Percentiles rank a stretch among this genome's conserved stretches.
phyloP scores from a whole-genome alignment of 1,140 invertebrate genomes.

The Drosophila kepulauana region DNA sequence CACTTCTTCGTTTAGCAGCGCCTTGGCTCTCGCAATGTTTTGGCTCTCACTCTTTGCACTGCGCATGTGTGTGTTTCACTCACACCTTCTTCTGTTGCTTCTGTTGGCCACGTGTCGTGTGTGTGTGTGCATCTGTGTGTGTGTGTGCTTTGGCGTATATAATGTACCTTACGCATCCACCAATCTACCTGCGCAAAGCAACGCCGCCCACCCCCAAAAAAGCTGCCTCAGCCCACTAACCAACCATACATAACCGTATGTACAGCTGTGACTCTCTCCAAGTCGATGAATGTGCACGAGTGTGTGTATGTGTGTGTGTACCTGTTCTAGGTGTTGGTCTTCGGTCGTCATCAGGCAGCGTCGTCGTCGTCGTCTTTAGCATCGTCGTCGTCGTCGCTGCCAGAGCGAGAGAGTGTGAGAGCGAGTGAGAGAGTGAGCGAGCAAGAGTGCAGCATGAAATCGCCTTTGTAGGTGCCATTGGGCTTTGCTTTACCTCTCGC shows the following conservation, averaged over 20 bases:
- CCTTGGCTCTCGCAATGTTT: constrained; percentile 8
- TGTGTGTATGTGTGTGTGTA: constrained; percentile 57
- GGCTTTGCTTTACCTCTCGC: constrained; percentile 40
- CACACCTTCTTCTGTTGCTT: constrained; percentile 39
- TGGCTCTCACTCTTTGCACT: constrained; percentile 4
- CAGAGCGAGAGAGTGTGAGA: constrained; percentile 31
- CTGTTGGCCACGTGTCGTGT: constrained; percentile 57
- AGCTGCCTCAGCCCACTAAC: constrained; percentile 34
- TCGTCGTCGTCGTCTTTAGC: constrained; percentile 65
- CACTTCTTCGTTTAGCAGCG: background rate
- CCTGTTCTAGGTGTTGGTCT: constrained; percentile 75
- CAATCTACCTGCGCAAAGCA: constrained; percentile 84
- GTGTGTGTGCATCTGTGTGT: constrained; percentile 21
- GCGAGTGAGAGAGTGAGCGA: background rate
- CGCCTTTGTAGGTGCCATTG: constrained; percentile 62
- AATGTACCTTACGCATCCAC: constrained; percentile 84
- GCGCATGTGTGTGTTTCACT: constrained; percentile 66
- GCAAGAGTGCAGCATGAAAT: constrained; percentile 40
- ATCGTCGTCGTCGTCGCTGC: constrained; percentile 25
- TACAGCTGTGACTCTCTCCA: constrained; percentile 43
- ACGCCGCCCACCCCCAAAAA: constrained; percentile 41
- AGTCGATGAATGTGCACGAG: constrained; percentile 9
- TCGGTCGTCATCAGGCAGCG: constrained; percentile 55
- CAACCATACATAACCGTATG: constrained; percentile 46
- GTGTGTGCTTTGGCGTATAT: constrained; percentile 63